Evolutionary conservation across 2,888 invertebrate species (phyloP), one percentile per base, ranked within the genome.

Genomic region (Drosophila villosipedis): DNA sequence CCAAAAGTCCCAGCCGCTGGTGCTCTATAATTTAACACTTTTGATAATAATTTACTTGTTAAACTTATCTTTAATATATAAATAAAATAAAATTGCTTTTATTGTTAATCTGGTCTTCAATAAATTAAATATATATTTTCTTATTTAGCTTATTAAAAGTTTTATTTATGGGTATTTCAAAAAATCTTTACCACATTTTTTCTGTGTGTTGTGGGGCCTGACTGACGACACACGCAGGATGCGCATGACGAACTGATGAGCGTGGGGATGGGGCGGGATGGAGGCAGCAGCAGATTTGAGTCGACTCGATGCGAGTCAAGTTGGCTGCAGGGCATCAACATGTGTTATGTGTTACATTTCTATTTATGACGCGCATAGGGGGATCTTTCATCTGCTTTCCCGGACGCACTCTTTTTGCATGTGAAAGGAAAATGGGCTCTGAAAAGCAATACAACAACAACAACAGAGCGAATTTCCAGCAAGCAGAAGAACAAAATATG

Each of bases 301-400:
- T 71, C 22, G 65, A 66, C 28, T 59, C 53, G 67, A 66, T 31
- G 73, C 43, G 41, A 60, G 39, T 55, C 53, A 65, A 69, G 54
- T 71, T 80, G 85, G 78, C 90, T 80, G 73, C 65, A 73, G 85
- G 85, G 78, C 85, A 84, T 76, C 74, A 84, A 75, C 85, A 85
- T 85, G 85, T 90, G 88, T 84, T 87, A 78, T 68, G 65, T 84
- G 85, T 88, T 85, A 88, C 85, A 84, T 88, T 86, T 88, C 90
- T 76, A 88, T 86, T 84, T 84, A 90, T 88, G 88, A 35, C 30
- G 58, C 19, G 41, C 19, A 30, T 0, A 67, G 62, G 66, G 58
- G 52, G 47, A 57, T 57, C 77, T 67, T 58, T 63, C 64, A 50
- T 53, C 64, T 69, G 43, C 49, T 57, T 54, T 72, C 64, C 84